phyloP scores from a whole-genome alignment of 2,888 invertebrate genomes.

The Lithophane semibrunnea region DNA sequence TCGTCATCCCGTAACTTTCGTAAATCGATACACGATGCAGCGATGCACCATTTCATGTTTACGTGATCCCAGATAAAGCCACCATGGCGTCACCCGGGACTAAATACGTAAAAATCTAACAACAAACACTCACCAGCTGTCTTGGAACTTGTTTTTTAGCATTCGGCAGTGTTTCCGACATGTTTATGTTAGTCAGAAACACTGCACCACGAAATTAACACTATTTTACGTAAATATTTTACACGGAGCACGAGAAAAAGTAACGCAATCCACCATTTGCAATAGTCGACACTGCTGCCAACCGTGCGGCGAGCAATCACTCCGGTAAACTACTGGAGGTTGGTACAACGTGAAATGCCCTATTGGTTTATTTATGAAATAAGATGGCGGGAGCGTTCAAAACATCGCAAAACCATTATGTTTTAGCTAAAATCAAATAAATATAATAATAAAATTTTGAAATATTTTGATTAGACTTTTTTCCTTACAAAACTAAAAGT shows the following conservation, averaged over 20 bases:
- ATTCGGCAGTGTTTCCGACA: slow-evolving; percentile 91
- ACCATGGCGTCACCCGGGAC: slow-evolving; percentile 92
- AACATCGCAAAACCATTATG: slow-evolving; percentile 72
- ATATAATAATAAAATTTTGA: background rate
- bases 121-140: slow-evolving; percentile 91
- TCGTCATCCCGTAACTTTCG: slow-evolving; percentile 79
- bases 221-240: slow-evolving; percentile 91
- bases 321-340: slow-evolving; percentile 81
- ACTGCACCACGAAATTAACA: slow-evolving; percentile 88
- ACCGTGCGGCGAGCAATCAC: slow-evolving; percentile 84
- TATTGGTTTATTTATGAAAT: slow-evolving; percentile 85
- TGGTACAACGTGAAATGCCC: slow-evolving; percentile 77
- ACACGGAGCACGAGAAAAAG: slow-evolving; percentile 91
- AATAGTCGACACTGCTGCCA: slow-evolving; percentile 89
- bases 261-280: slow-evolving; percentile 91
- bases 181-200: slow-evolving; percentile 90
- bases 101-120: slow-evolving; percentile 89
- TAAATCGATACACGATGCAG: slow-evolving; percentile 90
- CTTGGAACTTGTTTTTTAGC: slow-evolving; percentile 91
- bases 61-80: slow-evolving; percentile 92
- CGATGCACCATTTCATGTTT: slow-evolving; percentile 91
- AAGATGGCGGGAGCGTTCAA: slow-evolving; percentile 79
- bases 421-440: slow-evolving; percentile 22
- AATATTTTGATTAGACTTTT: background rate
- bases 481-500: slow-evolving; percentile 16